Conservation (phyloP, 2,888 invertebrate genomes). For the Caradrina kadenii region DNA sequence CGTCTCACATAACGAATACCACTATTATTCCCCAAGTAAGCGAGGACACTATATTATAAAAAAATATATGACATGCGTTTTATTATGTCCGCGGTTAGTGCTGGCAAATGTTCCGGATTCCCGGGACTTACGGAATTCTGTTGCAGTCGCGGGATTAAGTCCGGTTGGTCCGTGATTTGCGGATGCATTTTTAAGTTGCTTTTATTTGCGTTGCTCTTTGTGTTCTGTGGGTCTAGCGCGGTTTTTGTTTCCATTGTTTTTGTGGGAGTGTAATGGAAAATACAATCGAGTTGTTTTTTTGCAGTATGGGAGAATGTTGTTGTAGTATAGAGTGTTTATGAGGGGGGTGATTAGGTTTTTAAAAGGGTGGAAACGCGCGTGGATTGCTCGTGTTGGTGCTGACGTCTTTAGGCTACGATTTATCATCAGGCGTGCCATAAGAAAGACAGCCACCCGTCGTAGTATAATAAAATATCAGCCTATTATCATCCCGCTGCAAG, state of each 20-base stretch:
- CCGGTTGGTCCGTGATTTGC: conserved; percentile 40
- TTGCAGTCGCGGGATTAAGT: conserved; percentile 51
- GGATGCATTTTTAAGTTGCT: conserved; percentile 44
- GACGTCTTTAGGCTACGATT: no score
- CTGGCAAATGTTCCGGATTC: conserved; percentile 51
- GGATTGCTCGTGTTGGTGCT: no score
- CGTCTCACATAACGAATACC: conserved; percentile 49
- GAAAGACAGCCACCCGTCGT: no score
- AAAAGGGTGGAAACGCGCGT: no score
- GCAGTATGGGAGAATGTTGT: no score
- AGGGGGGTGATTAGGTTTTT: no score
- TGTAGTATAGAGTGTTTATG: no score
- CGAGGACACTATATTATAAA: conserved; percentile 55
- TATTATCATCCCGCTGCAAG: no score
- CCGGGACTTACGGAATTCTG: conserved; percentile 34
- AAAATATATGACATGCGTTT: conserved; percentile 60
- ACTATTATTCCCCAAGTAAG: conserved; percentile 52
- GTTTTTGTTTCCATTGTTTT: conserved; percentile 31
- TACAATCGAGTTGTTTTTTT: no score
- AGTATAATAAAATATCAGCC: no score
- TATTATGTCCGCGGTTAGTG: conserved; percentile 58
- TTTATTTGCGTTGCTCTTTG: conserved; percentile 31
- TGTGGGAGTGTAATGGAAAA: background rate
- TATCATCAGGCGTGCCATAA: no score
- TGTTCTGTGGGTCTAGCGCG: conserved; percentile 16